phyloP scores from a whole-genome alignment of 2,113 vertebrate species.

The Bufo bufo region DNA sequence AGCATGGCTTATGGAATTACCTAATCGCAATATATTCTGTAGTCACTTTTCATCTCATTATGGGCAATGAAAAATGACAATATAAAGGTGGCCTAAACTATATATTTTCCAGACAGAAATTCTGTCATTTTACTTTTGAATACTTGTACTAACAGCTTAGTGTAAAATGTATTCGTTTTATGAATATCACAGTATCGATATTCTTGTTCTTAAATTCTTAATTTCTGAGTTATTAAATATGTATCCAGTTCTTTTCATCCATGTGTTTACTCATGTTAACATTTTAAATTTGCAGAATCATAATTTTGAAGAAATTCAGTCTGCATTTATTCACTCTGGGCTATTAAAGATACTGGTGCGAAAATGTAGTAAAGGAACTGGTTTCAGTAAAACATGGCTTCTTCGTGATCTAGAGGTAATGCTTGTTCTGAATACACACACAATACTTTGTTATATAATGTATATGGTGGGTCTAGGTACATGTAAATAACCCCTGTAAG shows the following conservation, averaged over 20 bases:
- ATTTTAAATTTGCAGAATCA: conserved; percentile 75
- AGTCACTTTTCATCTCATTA: too few species aligned
- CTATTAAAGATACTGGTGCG: conserved; percentile 91
- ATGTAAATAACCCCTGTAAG: background rate
- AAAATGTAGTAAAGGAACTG: conserved; percentile 96
- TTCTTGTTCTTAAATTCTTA: too few species aligned
- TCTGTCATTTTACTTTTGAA: too few species aligned
- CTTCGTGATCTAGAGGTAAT: conserved; percentile 88
- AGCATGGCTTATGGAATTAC: too few species aligned
- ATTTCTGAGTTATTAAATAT: too few species aligned
- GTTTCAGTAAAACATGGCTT: conserved; percentile 97
- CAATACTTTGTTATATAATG: background rate
- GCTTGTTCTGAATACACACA: background rate
- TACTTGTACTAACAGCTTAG: too few species aligned
- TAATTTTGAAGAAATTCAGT: conserved; percentile 82
- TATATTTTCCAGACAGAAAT: too few species aligned
- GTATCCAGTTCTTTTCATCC: background rate
- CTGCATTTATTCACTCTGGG: conserved; percentile 84
- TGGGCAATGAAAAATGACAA: too few species aligned
- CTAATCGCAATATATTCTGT: too few species aligned
- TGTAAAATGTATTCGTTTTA: too few species aligned
- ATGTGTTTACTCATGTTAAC: background rate
- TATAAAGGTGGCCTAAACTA: too few species aligned
- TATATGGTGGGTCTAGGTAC: background rate
- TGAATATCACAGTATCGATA: too few species aligned